Conservation (phyloP, 1,140 invertebrate species). For the Helicoverpa armigera region DNA sequence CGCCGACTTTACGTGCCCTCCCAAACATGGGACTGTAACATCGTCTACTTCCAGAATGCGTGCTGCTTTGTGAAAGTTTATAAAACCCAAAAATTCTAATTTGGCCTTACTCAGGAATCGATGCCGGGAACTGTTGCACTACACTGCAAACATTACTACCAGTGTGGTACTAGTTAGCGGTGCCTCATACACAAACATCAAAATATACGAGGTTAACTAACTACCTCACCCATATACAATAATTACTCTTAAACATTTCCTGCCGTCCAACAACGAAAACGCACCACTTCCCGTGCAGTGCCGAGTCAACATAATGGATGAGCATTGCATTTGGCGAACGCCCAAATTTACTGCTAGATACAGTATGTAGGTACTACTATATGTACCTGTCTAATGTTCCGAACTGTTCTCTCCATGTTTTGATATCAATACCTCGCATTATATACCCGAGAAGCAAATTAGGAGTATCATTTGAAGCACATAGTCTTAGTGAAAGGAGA, state of each 20-base stretch:
- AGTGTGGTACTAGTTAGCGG: no score
- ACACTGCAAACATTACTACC: no score
- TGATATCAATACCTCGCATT: constrained; percentile 17
- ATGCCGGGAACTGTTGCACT: no score
- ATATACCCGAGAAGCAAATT: neutral
- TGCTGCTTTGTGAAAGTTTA: no score
- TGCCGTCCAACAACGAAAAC: constrained; percentile 59
- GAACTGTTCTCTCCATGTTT: constrained; percentile 30
- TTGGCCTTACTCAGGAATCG: no score
- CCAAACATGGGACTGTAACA: neutral
- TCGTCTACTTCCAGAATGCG: no score
- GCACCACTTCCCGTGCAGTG: constrained; percentile 60
- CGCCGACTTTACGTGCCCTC: no score
- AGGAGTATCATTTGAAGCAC: neutral
- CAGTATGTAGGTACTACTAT: constrained; percentile 60
- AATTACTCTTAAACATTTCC: neutral
- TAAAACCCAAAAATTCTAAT: no score
- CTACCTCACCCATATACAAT: neutral
- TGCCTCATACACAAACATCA: no score
- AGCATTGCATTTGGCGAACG: constrained; percentile 80
- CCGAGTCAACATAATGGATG: constrained; percentile 82
- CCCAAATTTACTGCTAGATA: constrained; percentile 80
- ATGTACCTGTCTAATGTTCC: constrained; percentile 49
- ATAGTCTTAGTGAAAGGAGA: no score
- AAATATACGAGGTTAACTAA: no score